A percentile compares a stretch with the other conserved stretches of the same genome.
Conservation (phyloP, 2,797 vertebrate genomes). For the Pseudopleuronectes americanus region DNA sequence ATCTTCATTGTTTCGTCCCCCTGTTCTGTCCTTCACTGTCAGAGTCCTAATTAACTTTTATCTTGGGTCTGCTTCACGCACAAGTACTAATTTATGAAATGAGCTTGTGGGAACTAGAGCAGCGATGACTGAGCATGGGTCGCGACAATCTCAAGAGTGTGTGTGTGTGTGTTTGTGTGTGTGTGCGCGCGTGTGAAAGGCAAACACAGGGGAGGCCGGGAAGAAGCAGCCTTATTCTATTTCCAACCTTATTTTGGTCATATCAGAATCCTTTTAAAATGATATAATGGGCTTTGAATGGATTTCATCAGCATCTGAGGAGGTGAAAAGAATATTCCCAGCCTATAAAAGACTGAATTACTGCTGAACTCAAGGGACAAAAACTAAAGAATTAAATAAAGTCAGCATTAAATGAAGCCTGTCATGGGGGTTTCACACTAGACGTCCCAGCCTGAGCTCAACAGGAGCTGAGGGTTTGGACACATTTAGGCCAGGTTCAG, state of each 20-base stretch:
- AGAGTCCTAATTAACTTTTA: conserved; percentile 72
- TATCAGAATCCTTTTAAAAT: conserved; percentile 49
- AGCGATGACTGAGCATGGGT: conserved; percentile 33
- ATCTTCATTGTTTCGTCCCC: conserved; percentile 35
- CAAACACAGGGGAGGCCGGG: conserved; percentile 13
- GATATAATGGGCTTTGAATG: conserved; percentile 42
- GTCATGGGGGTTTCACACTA: conserved; percentile 26
- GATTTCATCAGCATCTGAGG: conserved; percentile 34
- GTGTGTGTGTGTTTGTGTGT: too few relatives aligned
- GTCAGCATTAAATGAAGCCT: conserved; percentile 28
- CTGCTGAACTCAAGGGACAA: conserved; percentile 43
- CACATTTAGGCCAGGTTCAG: conserved; percentile 17
- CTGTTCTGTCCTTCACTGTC: conserved; percentile 36
- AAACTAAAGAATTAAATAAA: conserved; percentile 21
- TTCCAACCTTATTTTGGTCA: conserved; percentile 45
- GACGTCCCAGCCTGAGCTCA: conserved; percentile 16
- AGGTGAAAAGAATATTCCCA: conserved; percentile 13
- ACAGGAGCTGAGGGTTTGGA: conserved; percentile 12
- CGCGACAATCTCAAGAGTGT: too few relatives aligned
- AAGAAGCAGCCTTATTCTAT: conserved; percentile 35
- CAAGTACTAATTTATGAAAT: conserved; percentile 59
- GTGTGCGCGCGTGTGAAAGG: neutral
- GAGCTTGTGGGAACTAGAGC: conserved; percentile 66
- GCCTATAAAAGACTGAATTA: conserved; percentile 27
- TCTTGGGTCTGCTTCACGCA: conserved; percentile 51